Percentiles rank a stretch among this genome's conserved stretches.
Conservation (phyloP, 2,113 vertebrate species). For the Trematocara variabile region DNA sequence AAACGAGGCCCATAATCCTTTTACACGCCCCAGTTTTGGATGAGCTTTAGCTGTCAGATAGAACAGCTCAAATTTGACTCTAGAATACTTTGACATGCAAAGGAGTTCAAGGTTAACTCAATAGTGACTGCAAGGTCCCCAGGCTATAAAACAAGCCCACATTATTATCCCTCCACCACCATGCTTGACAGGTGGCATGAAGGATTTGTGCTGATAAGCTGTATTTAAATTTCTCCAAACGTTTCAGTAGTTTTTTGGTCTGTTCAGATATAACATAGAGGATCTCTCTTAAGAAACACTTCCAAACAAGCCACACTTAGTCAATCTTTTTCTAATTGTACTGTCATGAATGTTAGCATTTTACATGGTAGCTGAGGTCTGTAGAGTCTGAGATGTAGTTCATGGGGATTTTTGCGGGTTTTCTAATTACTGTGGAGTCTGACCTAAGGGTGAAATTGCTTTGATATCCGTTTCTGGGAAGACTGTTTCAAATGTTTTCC, state of each 20-base stretch:
- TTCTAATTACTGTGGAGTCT: neutral
- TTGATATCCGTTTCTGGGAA: neutral
- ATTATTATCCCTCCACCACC: neutral
- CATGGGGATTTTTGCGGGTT: rapidly evolving
- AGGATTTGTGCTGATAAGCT: neutral
- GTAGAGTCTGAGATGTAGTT: neutral
- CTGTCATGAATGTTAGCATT: neutral
- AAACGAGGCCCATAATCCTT: neutral
- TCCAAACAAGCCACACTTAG: neutral
- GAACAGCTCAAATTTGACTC: neutral
- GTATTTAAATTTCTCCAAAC: neutral
- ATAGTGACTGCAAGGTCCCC: neutral
- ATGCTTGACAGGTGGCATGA: neutral
- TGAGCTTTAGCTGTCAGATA: neutral
- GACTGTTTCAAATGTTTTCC: neutral
- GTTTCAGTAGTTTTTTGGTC: neutral
- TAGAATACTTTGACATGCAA: neutral
- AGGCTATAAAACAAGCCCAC: neutral
- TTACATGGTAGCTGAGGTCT: neutral
- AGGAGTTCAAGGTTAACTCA: neutral
- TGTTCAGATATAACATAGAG: neutral
- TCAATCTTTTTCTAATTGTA: neutral
- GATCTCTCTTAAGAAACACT: neutral
- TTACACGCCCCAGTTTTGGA: neutral
- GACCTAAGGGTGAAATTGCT: neutral